Evolutionary conservation across 2,888 invertebrate species (phyloP).

Genomic region (Emesis castigata): DNA sequence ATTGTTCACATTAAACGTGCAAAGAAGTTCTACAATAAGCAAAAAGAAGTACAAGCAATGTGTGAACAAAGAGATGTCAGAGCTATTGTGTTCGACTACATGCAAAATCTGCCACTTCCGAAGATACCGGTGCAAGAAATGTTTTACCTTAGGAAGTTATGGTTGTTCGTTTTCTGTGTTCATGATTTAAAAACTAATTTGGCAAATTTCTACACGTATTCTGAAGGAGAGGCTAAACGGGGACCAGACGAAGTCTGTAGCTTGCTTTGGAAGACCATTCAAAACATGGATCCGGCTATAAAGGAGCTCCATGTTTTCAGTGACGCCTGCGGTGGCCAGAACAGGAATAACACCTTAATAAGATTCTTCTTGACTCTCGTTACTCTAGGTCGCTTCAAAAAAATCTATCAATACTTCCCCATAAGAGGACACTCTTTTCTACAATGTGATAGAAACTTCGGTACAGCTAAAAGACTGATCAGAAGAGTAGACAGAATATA

Average conservation of each 20-base stretch:
- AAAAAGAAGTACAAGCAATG: slow-evolving; percentile 32
- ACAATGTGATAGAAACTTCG: not conserved
- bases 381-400: not conserved
- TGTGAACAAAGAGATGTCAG: slow-evolving; percentile 32
- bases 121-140: slow-evolving; percentile 32
- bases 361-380: not conserved
- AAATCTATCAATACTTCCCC: not conserved
- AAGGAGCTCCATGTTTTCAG: not conserved
- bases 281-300: slow-evolving; percentile 28
- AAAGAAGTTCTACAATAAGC: slow-evolving; percentile 2
- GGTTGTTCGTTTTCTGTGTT: slow-evolving; percentile 33
- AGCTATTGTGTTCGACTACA: slow-evolving; percentile 24
- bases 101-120: slow-evolving; percentile 33
- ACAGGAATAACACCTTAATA: not conserved
- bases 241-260: slow-evolving; percentile 35
- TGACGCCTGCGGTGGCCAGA: slow-evolving; percentile 2
- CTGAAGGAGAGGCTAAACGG: slow-evolving; percentile 40
- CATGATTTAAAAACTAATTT: slow-evolving; percentile 31
- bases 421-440: not conserved
- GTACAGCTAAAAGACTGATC: not conserved
- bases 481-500: not conserved
- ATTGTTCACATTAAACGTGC: slow-evolving; percentile 11
- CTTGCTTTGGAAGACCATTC: slow-evolving; percentile 20
- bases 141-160: slow-evolving; percentile 35
- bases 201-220: slow-evolving; percentile 35